Base-by-base conservation (phyloP, 2,888 invertebrate species). In the Philereme transversata region DNA sequence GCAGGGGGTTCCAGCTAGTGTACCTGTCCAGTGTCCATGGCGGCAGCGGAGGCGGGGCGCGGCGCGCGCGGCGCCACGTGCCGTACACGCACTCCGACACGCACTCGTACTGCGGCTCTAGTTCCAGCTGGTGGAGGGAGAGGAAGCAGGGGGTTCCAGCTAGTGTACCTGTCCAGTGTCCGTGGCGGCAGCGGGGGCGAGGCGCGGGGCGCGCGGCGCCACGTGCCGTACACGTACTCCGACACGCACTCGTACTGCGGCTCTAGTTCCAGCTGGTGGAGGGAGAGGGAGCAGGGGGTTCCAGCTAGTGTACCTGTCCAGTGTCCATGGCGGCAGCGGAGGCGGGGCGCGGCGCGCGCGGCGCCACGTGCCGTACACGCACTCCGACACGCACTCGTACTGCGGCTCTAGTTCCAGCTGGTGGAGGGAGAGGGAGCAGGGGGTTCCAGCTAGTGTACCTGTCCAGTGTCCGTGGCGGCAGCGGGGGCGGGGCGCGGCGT, bases 31-130 rank as follows among this genome's bases (percentile, higher is more conserved):
- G 41, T 3, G 78, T 75, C 60, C 85, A 71, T 38, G 83, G 79
- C 67, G 84, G 85, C 63, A 86, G 83, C 59, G 87, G 84, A 56
- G 83, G 81, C 57, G 75, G 69, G 22, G 78, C 68, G 59, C 76
- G 69, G 7, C 75, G 73, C 47, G 69, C 38, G 65, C 81, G 71
- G 7, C 83, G 76, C 80, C 75, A 69, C 59, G 81, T 84, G 22
- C 75, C 88, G 81, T 81, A 85, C 71, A 82, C 74, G 61, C 83
- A 79, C 64, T 90, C 90, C 44, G 79, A 71, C 70, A 89, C 89
- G 0, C 82, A 82, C 84, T 90, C 90, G 81, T 90, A 90, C 67
- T 81, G 82, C 36, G 87, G 89, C 82, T 90, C 89, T 70, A 53
- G n/a, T 3, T 22, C 22, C 22, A 3, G 22, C 22, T 2, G 22